Evolutionary conservation across 2,113 vertebrate genomes (phyloP), one percentile per base, ranked within the genome.

Genomic region (Anhinga anhinga): DNA sequence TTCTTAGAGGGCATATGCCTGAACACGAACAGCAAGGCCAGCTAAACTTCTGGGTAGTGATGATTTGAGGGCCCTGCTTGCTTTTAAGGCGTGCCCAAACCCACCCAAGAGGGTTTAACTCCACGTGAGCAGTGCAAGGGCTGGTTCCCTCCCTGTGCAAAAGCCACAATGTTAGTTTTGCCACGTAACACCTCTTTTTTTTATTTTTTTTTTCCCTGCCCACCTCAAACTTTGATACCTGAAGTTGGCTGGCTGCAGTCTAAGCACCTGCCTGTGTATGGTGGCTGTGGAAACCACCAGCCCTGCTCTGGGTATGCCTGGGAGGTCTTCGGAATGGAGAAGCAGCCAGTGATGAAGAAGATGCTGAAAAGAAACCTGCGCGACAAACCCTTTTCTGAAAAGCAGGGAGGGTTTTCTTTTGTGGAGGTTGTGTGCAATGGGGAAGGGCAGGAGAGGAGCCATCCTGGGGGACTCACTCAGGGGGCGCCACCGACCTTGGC

Each of bases 261-360:
- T 7, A 45, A 58, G 18, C 36, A 40, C 5, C n/a, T 44, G 30
- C 7, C 30, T 40, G 30, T 5, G 1, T 7, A 11, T 0, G 2
- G 9, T 2, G 3, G 72, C 77, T 96, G 69, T 81, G 92, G 94
- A 95, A 93, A 50, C 87, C 49, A 44, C 32, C 13, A 32, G 11
- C 42, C 5, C 13, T 19, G 42, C 79, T 92, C 47, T 26, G 1
- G 7, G 82, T 59, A 56, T 62, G 26, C 50, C 45, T 7, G 32
- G 13, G 17, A 77, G 53, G 61, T 36, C 50, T 79, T 72, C 7
- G 12, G 29, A 63, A 12, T 2, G 7, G 32, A 56, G 66, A 55
- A 42, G 30, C 34, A 76, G 55, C 44, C 18, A 18, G 61, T 22
- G n/a, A 30, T 19, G 29, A 78, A 53, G 38, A 16, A 55, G 19